A percentile compares a stretch with the other conserved stretches of the same genome.
Conservation (phyloP, 2,888 invertebrate species). For the Xestia ashworthii region DNA sequence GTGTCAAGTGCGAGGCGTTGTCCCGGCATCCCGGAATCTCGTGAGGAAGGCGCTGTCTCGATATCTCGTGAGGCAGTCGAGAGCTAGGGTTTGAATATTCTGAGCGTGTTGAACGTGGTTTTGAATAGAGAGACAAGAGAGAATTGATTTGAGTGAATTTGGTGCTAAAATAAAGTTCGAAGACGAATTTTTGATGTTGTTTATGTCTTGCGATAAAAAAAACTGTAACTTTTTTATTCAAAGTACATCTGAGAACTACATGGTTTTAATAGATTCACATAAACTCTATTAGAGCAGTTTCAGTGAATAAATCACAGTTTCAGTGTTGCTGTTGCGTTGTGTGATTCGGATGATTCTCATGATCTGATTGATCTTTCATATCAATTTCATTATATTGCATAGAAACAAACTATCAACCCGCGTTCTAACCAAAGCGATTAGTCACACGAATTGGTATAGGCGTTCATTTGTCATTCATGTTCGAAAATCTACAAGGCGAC, state of each 20-base stretch:
- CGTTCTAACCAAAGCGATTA: not conserved
- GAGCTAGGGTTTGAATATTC: slow-evolving; percentile 22
- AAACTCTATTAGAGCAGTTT: not conserved
- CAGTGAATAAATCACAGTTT: not conserved
- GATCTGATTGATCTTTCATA: not conserved
- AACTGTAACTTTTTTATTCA: not conserved
- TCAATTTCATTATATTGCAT: too few species aligned
- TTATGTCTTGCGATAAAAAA: too few species aligned
- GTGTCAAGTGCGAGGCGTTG: slow-evolving; percentile 59
- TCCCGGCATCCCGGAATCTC: slow-evolving; percentile 17
- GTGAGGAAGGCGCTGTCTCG: slow-evolving; percentile 25
- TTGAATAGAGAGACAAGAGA: not conserved
- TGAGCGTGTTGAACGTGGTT: slow-evolving; percentile 25
- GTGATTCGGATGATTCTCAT: not conserved
- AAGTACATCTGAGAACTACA: not conserved
- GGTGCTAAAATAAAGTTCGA: slow-evolving; percentile 18
- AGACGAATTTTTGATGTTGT: not conserved
- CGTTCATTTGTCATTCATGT: not conserved
- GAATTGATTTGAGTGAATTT: slow-evolving; percentile 22
- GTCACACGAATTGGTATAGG: not conserved
- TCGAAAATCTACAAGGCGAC: not conserved
- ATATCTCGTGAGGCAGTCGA: slow-evolving; percentile 9
- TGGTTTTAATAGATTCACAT: not conserved
- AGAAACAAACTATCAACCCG: not conserved
- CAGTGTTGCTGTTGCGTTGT: not conserved